These are phyloP conservation scores for Metallyticus violacea DNA, from an alignment of 2,888 invertebrate genomes.

Conservation along the genomic window DNA sequence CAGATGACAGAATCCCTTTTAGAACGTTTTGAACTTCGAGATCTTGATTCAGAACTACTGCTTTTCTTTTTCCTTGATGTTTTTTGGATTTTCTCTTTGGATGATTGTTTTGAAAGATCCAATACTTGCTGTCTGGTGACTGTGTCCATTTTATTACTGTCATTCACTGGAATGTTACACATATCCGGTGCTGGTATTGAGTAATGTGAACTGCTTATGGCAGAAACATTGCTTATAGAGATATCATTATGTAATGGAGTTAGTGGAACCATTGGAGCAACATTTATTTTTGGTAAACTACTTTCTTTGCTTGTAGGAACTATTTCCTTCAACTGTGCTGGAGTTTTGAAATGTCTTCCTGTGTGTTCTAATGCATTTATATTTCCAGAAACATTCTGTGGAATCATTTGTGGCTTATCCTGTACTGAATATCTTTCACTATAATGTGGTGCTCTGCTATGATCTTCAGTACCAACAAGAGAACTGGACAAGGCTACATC, in stretches of 20 bases:
- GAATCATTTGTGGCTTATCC: neutral
- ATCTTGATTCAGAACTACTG: neutral
- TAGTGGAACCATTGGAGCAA: neutral
- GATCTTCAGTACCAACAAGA: neutral
- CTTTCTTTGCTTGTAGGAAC: conserved; percentile 35
- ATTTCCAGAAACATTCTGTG: neutral
- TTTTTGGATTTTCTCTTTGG: neutral
- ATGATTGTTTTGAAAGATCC: neutral
- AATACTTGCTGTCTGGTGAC: neutral
- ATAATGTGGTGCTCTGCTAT: neutral
- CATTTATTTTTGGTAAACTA: neutral
- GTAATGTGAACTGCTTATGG: neutral
- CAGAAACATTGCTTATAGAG: neutral
- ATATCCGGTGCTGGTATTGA: neutral
- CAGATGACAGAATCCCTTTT: neutral
- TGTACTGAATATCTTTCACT: neutral
- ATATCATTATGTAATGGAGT: neutral
- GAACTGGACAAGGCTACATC: neutral
- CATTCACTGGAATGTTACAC: neutral
- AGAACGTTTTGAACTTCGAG: neutral
- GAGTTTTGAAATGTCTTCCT: conserved; percentile 42
- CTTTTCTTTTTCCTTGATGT: neutral
- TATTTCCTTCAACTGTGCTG: conserved; percentile 45
- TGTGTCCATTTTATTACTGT: neutral
- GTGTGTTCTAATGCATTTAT: neutral